Evolutionary conservation across 2,888 invertebrate species (phyloP).

Genomic region (Spodoptera exigua): DNA sequence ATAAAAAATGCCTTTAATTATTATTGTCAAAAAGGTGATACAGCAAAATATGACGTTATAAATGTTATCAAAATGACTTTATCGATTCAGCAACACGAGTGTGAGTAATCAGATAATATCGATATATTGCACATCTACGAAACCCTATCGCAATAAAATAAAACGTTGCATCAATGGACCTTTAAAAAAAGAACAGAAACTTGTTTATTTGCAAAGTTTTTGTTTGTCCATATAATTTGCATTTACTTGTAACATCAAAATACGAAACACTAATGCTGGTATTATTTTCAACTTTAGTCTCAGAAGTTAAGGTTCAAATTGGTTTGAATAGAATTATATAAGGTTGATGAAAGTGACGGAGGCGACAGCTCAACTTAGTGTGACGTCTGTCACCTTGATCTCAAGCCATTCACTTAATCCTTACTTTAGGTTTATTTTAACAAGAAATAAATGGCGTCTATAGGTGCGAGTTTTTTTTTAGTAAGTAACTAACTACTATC

Average conservation of each 20-base stretch:
- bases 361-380: constrained; percentile 53
- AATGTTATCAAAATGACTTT: too few relatives aligned
- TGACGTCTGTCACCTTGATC: constrained; percentile 61
- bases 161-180: constrained; percentile 22
- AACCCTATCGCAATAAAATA: constrained; percentile 11
- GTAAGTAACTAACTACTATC: too few relatives aligned
- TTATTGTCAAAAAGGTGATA: too few relatives aligned
- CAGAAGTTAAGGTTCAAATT: constrained; percentile 28
- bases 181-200: constrained; percentile 3
- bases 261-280: not conserved
- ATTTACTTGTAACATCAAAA: constrained; percentile 6
- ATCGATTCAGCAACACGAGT: constrained; percentile 11
- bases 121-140: constrained; percentile 12
- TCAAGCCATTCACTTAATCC: constrained; percentile 52
- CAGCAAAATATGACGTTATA: too few relatives aligned
- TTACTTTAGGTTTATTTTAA: constrained; percentile 34
- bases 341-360: constrained; percentile 50
- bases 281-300: constrained; percentile 18
- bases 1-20: too few relatives aligned
- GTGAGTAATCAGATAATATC: constrained; percentile 12
- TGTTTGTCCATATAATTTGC: constrained; percentile 27
- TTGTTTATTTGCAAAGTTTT: constrained; percentile 44
- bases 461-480: too few relatives aligned
- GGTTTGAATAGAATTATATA: constrained; percentile 29
- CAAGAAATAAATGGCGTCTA: not conserved